Evolutionary conservation across 2,888 invertebrate species (phyloP), one percentile per base, ranked within the genome.

Genomic region (Argyresthia albistria): DNA sequence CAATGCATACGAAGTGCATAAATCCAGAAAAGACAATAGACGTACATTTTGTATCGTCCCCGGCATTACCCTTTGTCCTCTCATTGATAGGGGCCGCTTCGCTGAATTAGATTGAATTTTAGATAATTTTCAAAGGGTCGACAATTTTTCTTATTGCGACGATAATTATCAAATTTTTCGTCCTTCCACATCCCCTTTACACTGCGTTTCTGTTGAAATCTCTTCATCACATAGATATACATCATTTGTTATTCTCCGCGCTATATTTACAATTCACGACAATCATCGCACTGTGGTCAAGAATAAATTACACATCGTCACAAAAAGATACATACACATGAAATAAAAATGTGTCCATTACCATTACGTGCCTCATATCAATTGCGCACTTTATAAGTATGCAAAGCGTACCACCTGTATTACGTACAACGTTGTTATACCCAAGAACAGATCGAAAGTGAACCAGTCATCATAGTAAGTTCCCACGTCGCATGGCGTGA

Each of bases 61-160:
- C 46, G 49, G 53, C 73, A 77, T 77, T 78, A 77, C 76, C 80
- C 78, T 77, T 80, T 80, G 82, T 78, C 69, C 66, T 68, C 73
- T 72, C 77, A 56, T 54, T 42, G 80, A 80, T 78, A 74, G 77
- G 76, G 76, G 55, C 42, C 47, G 53, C 76, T 72, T 74, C 70
- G 72, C 77, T 76, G 76, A 77, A 80, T 80, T 79, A 83, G 80
- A 81, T 83, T 80, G 81, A 79, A 81, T 80, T 76, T 74, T 73
- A 77, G 82, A 83, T 84, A 83, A 81, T 80, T 73, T 76, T 35
- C 69, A 68, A 70, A 72, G 70, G 71, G 75, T 69, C 69, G 63
- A 60, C 36, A 36, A 60, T 65, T 74, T 72, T 79, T 81, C 79
- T 78, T 80, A 75, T 80, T 80, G 60, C 58, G 16, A 43, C 42